Conservation (phyloP, 2,113 vertebrate species). For the Bos taurus region ARS-UCD2.0 NC_037343.1:70659501-70660000, state of each 20-base stretch:
- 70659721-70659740: conserved; percentile 84
- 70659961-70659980: not conserved
- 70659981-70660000: not conserved
- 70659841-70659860: conserved; percentile 96
- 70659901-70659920: not conserved
- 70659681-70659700: not conserved
- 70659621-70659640: conserved; percentile 43
- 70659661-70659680: not conserved
- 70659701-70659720: not conserved
- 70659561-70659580: fast-evolving
- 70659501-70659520: not conserved
- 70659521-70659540: not conserved
- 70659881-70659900: conserved; percentile 82
- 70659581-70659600: not conserved
- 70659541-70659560: not conserved
- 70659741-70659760: conserved; percentile 99
- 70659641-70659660: not conserved
- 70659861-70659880: conserved; percentile 99
- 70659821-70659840: conserved; percentile 98
- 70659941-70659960: not conserved
- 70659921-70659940: not conserved
- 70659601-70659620: not conserved
- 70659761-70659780: conserved; percentile 96
- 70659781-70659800: conserved; percentile 95
- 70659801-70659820: conserved; percentile 91